Evolutionary conservation across 2,797 vertebrate genomes (phyloP), one percentile per base, ranked within the genome.

Genomic region (Gobio occitaniae): DNA sequence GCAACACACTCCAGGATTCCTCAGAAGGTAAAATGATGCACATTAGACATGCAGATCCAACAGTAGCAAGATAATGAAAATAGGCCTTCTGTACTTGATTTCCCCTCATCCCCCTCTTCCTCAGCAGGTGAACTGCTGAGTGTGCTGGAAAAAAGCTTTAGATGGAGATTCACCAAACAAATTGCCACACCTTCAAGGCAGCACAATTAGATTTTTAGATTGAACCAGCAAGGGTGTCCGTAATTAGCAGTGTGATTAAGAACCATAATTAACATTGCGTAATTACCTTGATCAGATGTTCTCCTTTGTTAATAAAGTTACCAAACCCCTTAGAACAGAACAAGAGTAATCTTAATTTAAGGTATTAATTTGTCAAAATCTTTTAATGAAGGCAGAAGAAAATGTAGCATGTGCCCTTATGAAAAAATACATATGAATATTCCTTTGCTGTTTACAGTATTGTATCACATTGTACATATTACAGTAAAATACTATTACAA

Each of bases 1-100:
- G 95, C 95, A 95, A 96, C 95, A 83, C 76, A 65, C 19, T 74
- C 92, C 92, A 92, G 92, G 92, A 88, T 92, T 92, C 90, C 85
- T 44, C 87, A 87, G 88, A 92, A 93, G 92, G 94, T 94, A 92
- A 92, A 92, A 93, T 70, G 61, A 86, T 75, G 78, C 78, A 71
- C 86, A 88, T 85, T 86, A 88, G 66, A 83, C 84, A 94, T 93
- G 93, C 92, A 92, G 91, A 91, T 91, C 91, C 92, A 92, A 92
- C 90, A 87, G 72, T 88, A 82, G 87, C 83, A 91, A 93, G 93
- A 93, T 92, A 90, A 92, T 84, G 71, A 93, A 81, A 92, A 92
- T 89, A 90, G 87, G 90, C 92, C 90, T 92, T 90, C 88, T 91
- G 89, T 91, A 87, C 87, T 89, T 87, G 91, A 88, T 88, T 86